Conservation (phyloP, 2,797 vertebrate species). For the Alectoris magna region DNA sequence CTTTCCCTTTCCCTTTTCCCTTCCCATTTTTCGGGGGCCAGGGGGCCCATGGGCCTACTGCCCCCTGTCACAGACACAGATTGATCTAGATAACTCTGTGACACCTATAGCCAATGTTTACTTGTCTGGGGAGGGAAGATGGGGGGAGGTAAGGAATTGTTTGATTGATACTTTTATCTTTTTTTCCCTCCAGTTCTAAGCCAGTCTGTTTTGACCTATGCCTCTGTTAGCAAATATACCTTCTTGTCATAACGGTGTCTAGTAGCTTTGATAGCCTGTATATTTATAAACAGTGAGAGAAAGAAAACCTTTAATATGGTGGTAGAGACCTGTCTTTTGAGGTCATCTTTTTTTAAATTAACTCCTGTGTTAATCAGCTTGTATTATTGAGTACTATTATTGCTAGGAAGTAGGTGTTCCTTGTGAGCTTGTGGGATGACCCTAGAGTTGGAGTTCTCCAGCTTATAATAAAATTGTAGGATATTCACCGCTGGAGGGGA, state of each 20-base stretch:
- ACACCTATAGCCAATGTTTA: neutral
- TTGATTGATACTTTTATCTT: neutral
- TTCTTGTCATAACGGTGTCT: neutral
- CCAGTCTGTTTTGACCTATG: neutral
- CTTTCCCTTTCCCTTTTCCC: too few species aligned
- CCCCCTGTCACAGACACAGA: too few species aligned
- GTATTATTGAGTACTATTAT: neutral
- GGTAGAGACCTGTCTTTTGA: neutral
- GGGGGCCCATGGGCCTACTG: too few species aligned
- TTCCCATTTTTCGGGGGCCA: too few species aligned
- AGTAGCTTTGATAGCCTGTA: neutral
- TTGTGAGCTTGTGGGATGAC: neutral
- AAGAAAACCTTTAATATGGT: neutral
- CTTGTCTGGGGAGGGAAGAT: neutral
- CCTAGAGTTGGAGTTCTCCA: neutral
- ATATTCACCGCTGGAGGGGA: neutral
- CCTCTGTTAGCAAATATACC: neutral
- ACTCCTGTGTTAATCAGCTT: neutral
- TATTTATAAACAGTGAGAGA: rapidly evolving
- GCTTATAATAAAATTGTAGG: neutral
- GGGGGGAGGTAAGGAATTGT: neutral
- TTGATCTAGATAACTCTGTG: too few species aligned
- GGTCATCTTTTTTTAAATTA: neutral
- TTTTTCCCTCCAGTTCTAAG: neutral
- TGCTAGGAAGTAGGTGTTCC: neutral